Conservation (phyloP, 2,888 invertebrate species). For the Adelphocoris suturalis region DNA sequence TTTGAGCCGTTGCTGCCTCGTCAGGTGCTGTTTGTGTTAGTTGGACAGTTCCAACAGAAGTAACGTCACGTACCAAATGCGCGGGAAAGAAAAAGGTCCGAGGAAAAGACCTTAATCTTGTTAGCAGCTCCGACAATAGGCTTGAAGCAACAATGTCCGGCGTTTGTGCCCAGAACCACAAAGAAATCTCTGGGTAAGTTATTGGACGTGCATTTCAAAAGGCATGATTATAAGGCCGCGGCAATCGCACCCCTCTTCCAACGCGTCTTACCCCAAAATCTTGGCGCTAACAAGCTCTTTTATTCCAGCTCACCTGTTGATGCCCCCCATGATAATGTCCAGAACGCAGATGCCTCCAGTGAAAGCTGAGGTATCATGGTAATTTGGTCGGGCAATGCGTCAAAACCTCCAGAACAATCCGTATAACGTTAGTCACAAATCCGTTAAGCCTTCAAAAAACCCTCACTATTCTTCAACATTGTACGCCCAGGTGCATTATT, state of each 20-base stretch:
- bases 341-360: conserved; percentile 30
- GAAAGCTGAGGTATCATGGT: conserved; percentile 24
- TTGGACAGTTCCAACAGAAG: neutral
- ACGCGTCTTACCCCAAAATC: conserved; percentile 2
- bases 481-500: neutral
- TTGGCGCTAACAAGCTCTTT: neutral
- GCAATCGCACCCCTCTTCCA: neutral
- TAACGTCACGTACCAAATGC: neutral
- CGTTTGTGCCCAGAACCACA: neutral
- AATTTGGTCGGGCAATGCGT: neutral
- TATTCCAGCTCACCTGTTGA: conserved; percentile 16
- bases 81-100: no score
- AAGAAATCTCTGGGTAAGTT: conserved; percentile 6
- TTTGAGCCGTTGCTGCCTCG: neutral
- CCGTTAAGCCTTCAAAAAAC: conserved; percentile 2
- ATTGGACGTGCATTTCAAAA: neutral
- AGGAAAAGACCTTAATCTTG: neutral
- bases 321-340: neutral
- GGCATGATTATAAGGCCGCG: neutral
- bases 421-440: conserved; percentile 15
- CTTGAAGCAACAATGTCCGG: neutral
- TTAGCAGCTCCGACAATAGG: neutral
- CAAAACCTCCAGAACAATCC: conserved; percentile 47
- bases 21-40: neutral
- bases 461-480: neutral